phyloP scores from a whole-genome alignment of 2,113 vertebrate species.

The Istiophorus platypterus region DNA sequence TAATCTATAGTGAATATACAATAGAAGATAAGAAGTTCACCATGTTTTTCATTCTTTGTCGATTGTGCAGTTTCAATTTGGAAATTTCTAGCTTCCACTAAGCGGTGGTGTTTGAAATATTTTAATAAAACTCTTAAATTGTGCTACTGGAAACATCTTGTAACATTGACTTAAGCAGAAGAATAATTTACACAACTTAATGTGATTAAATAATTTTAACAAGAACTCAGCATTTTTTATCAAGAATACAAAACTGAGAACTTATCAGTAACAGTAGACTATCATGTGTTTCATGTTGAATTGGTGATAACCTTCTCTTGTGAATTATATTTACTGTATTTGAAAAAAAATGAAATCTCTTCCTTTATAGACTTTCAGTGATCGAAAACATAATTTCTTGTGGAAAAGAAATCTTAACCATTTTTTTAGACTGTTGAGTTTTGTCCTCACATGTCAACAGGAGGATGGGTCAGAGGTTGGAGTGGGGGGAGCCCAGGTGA shows the following conservation, averaged over 20 bases:
- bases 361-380: background rate
- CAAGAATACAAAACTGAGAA: background rate
- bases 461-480: slow-evolving; percentile 98
- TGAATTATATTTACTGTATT: background rate
- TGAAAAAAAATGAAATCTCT: background rate
- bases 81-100: too few species aligned
- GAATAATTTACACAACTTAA: background rate
- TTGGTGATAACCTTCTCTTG: background rate
- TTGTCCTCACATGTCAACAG: slow-evolving; percentile 72
- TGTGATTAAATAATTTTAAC: background rate
- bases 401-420: background rate
- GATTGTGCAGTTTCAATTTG: background rate
- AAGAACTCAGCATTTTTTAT: background rate
- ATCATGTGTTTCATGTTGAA: background rate
- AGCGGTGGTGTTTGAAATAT: too few species aligned
- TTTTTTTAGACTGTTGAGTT: slow-evolving; percentile 8
- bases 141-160: background rate
- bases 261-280: too few species aligned
- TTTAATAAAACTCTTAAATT: background rate
- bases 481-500: slow-evolving; percentile 97
- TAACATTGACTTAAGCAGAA: background rate
- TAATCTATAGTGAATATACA: background rate
- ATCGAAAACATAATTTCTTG: background rate
- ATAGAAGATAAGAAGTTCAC: background rate
- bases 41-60: background rate